Conservation (phyloP, 2,888 invertebrate species). For the Epinotia nisella region DNA sequence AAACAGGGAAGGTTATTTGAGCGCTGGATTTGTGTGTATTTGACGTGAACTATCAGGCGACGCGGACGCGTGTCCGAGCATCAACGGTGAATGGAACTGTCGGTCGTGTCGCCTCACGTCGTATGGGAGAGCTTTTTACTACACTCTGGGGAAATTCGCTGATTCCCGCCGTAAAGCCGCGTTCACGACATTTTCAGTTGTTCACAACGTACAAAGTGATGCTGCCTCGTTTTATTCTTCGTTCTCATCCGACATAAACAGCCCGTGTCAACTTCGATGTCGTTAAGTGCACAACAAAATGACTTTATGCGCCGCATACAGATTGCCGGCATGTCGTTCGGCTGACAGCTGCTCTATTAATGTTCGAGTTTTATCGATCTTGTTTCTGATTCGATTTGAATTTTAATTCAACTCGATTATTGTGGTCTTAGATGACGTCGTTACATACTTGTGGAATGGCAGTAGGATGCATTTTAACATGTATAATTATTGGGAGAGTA, state of each 20-base stretch:
- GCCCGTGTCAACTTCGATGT: slow-evolving; percentile 58
- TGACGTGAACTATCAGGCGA: slow-evolving; percentile 56
- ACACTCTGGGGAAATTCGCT: slow-evolving; percentile 79
- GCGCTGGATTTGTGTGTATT: slow-evolving; percentile 63
- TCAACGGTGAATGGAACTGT: slow-evolving; percentile 70
- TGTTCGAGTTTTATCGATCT: slow-evolving; percentile 67
- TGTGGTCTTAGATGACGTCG: slow-evolving; percentile 53
- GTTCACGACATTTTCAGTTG: slow-evolving; percentile 62
- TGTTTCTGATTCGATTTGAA: slow-evolving; percentile 64
- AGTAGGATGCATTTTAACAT: slow-evolving; percentile 34
- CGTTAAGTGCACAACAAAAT: slow-evolving; percentile 72
- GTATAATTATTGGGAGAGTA: slow-evolving; percentile 27
- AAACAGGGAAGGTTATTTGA: slow-evolving; percentile 67
- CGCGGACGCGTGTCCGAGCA: slow-evolving; percentile 56
- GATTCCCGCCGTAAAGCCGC: slow-evolving; percentile 70
- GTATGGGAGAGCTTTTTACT: slow-evolving; percentile 67
- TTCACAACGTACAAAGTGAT: slow-evolving; percentile 54
- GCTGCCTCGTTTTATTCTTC: slow-evolving; percentile 47
- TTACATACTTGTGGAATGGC: slow-evolving; percentile 52
- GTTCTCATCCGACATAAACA: slow-evolving; percentile 50
- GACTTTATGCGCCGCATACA: slow-evolving; percentile 59
- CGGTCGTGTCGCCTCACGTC: slow-evolving; percentile 66
- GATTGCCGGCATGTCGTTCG: slow-evolving; percentile 59
- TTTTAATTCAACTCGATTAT: slow-evolving; percentile 70
- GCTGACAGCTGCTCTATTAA: slow-evolving; percentile 63